phyloP scores from a whole-genome alignment of 1,140 invertebrate genomes.

The Odontomachus brunneus region DNA sequence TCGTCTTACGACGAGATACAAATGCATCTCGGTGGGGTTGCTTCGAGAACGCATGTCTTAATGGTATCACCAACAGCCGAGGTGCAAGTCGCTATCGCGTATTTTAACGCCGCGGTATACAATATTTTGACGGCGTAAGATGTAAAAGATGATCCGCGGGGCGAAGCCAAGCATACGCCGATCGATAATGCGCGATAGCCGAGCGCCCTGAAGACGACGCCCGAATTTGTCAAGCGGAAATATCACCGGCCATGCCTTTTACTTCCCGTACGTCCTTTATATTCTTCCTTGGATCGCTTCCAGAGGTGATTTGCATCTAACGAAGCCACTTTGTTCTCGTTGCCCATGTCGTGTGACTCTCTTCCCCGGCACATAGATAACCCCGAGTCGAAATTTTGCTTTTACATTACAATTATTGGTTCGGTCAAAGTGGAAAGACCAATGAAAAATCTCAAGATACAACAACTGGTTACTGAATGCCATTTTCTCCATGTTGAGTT shows the following conservation, averaged over 20 bases:
- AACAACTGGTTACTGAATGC: no score
- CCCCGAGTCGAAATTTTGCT: not conserved
- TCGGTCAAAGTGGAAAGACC: no score
- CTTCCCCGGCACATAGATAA: conserved; percentile 7
- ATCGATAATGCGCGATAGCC: conserved; percentile 11
- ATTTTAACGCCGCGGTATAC: no score
- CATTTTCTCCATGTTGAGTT: no score
- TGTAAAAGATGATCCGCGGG: not conserved
- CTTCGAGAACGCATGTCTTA: not conserved
- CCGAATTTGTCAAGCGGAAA: conserved; percentile 60
- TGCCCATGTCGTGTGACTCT: not conserved
- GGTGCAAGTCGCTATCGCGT: no score
- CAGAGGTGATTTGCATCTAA: conserved; percentile 69
- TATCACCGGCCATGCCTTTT: conserved; percentile 58
- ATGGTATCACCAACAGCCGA: not conserved
- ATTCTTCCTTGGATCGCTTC: conserved; percentile 58
- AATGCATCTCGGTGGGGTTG: no score
- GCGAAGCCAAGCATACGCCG: not conserved
- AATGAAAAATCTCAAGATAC: no score
- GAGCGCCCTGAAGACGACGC: conserved; percentile 30
- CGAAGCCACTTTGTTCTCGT: conserved; percentile 64
- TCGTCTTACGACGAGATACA: not conserved
- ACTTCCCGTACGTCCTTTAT: conserved; percentile 47
- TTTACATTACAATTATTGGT: no score
- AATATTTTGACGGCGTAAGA: not conserved